A percentile compares a stretch with the other conserved stretches of the same genome.
Evolutionary conservation across 2,888 invertebrate species (phyloP).

Genomic region (Agrochola circellaris): DNA sequence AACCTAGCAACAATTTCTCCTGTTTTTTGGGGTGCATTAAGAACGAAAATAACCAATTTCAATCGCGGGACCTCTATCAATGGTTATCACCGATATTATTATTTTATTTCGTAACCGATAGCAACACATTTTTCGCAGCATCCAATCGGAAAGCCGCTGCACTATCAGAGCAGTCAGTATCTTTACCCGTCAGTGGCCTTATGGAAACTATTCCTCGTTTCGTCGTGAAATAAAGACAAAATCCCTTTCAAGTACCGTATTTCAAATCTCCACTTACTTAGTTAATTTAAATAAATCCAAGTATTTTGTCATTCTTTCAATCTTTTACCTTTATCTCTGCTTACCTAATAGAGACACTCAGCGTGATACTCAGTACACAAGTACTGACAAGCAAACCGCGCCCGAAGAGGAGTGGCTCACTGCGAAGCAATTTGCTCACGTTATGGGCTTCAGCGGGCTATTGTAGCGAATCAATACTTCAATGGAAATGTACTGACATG

Average conservation of each 20-base stretch:
- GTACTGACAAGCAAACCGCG: constrained; percentile 5
- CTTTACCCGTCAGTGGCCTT: background rate
- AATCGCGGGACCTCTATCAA: background rate
- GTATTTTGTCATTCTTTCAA: background rate
- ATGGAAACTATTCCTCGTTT: background rate
- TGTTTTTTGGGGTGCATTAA: background rate
- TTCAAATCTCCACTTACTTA: too few relatives aligned
- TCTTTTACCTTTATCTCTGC: background rate
- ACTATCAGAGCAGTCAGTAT: background rate
- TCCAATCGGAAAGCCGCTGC: background rate
- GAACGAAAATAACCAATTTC: background rate
- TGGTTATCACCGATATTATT: background rate
- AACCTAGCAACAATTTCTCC: background rate
- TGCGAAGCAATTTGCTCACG: constrained; percentile 33
- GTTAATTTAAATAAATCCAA: too few relatives aligned
- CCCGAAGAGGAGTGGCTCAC: constrained; percentile 34
- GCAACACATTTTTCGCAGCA: background rate
- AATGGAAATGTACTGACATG: constrained; percentile 50
- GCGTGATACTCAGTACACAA: background rate
- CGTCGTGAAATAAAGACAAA: background rate
- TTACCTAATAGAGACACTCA: background rate
- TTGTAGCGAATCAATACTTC: constrained; percentile 54
- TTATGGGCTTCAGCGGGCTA: constrained; percentile 31
- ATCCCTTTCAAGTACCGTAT: too few relatives aligned
- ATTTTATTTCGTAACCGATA: background rate